Evolutionary conservation across 2,888 invertebrate species (phyloP), one percentile per base, ranked within the genome.

Genomic region (Oligia latruncula): DNA sequence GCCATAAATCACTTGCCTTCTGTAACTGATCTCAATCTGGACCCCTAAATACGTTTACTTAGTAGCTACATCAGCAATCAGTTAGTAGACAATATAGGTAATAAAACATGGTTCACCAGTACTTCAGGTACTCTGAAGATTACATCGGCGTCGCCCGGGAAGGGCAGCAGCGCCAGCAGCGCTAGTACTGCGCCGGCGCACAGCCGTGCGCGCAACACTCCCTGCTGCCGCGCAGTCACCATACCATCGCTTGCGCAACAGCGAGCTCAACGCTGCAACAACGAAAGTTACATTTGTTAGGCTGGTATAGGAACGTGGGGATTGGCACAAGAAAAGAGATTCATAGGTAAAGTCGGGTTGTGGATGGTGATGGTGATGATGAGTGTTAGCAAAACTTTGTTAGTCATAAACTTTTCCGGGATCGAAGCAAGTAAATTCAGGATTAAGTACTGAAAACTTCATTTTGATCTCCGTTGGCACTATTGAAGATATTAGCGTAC

Each of bases 61-160:
- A 68, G 4, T 11, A 46, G 4, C 1, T 43, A 20, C 23, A 35
- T 40, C 23, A 55, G 11, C 40, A 43, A n/a, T 13, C 65, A 43
- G 4, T 15, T 74, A 5, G 35, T 15, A 52, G 6, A 66, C 40
- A 64, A 68, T n/a, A 75, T 29, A 76, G 17, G 5, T 64, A 58
- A 73, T 60, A 52, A 71, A 74, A 55, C 40, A 70, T 71, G 68
- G 72, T 87, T 90, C 77, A 96, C 96, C 94, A 95, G 88, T 80
- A 97, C 96, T 91, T 96, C 96, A 40, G 96, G 96, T 85, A 96
- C 96, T 75, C 94, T 90, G 94, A 97, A 96, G 92, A 96, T 92
- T 92, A 96, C 93, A 90, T 97, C 96, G n/a, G 87, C 78, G 40
- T 71, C 11, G 49, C 71, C 77, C 3, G 74, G 64, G 46, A 91